Evolutionary conservation across 2,797 vertebrate genomes (phyloP), one percentile per base, ranked within the genome.

Genomic region (Coregonus sp.): DNA sequence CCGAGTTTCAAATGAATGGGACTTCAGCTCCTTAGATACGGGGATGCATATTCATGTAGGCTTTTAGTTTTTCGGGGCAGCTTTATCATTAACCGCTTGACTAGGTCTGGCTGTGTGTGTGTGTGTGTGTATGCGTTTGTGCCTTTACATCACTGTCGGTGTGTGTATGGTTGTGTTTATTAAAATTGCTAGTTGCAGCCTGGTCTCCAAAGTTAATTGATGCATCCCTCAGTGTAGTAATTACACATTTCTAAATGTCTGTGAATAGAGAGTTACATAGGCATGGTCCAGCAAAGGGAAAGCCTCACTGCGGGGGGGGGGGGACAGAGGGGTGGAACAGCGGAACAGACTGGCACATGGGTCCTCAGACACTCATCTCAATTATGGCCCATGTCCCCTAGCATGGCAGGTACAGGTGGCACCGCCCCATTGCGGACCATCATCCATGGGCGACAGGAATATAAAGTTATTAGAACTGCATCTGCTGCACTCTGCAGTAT

Each of bases 381-480:
- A 70, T 84, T 75, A 70, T 56, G 31, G 33, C 81, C 76, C 70
- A 74, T 6, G 2, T 74, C 77, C 80, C 54, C 18, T 76, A 82
- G 63, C 78, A 75, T 76, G 0, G 29, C 77, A 65, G 84, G 81
- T 84, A 86, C 88, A 90, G 87, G 88, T 90, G 90, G 86, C 78
- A 56, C 59, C 4, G 66, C 78, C 91, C 82, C 83, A 87, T 91
- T 89, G 52, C 50, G 73, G 85, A 71, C 80, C 59, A 12, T 80
- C 54, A 75, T 78, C 82, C 78, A 84, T 52, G 3, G 63, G 67
- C 70, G 73, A 82, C 70, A 70, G 63, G 84, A 80, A 80, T 81
- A 76, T 78, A 54, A 69, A 72, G 73, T 79, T 84, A 83, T 89
- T 86, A 89, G 81, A 77, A 78, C 80, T 54, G 70, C 73, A 40